Percentiles rank a stretch among this genome's conserved stretches.
Evolutionary conservation across 2,113 vertebrate genomes (phyloP).

Genomic region (Camarhynchus parvulus): DNA sequence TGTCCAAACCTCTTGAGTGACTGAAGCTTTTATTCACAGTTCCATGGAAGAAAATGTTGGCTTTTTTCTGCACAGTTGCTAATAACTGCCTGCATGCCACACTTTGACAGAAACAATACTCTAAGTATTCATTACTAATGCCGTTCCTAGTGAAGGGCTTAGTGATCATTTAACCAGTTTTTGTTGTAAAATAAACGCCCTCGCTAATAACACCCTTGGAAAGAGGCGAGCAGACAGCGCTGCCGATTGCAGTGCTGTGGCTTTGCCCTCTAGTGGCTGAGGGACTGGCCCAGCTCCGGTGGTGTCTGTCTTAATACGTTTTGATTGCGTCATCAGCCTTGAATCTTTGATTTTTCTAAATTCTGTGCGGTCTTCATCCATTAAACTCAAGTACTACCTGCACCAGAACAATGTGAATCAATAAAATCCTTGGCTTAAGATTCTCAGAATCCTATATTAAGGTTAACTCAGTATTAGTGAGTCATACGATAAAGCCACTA

Average conservation of each 20-base stretch:
- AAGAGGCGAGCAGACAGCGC: not conserved
- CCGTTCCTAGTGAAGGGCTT: not conserved
- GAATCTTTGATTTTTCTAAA: constrained; percentile 24
- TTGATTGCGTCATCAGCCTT: not conserved
- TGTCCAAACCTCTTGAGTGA: not conserved
- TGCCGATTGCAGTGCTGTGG: not conserved
- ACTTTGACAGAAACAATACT: not conserved
- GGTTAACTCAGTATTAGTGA: constrained; percentile 42
- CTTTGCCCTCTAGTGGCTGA: constrained; percentile 42
- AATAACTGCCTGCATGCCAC: not conserved
- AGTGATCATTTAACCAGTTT: not conserved
- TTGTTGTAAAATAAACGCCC: not conserved
- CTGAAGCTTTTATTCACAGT: not conserved
- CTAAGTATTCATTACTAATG: not conserved
- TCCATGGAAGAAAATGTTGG: not conserved
- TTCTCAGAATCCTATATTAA: constrained; percentile 31
- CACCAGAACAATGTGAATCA: constrained; percentile 24
- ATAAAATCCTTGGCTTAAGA: constrained; percentile 36
- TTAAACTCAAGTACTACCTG: constrained; percentile 9
- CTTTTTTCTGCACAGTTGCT: not conserved
- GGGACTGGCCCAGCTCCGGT: not conserved
- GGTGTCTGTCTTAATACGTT: not conserved
- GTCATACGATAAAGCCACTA: constrained; percentile 45
- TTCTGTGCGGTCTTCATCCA: not conserved
- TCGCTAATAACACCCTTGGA: not conserved